These are phyloP conservation scores for Psammodynastes pulverulentus DNA, from an alignment of 2,113 vertebrate species.

Conservation along the genomic window DNA sequence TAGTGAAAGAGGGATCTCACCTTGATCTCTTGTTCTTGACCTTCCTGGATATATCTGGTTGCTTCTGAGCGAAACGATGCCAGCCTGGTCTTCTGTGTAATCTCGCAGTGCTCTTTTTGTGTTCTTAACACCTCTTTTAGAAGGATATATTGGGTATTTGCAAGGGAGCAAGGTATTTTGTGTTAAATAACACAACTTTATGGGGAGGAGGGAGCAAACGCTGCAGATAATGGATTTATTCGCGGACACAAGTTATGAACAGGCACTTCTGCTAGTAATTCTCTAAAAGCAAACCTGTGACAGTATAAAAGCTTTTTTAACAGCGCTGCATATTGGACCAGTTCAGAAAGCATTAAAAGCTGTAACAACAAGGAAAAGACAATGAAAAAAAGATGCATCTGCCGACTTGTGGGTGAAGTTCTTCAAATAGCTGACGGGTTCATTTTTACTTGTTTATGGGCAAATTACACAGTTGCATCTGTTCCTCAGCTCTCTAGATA, in stretches of 20 bases:
- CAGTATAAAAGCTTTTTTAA: conserved; percentile 29
- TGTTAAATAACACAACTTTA: not conserved
- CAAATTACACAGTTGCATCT: conserved; percentile 62
- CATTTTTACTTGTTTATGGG: conserved; percentile 64
- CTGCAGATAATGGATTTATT: conserved; percentile 19
- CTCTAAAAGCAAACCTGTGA: conserved; percentile 49
- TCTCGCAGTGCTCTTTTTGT: not conserved
- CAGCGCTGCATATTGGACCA: conserved; percentile 28
- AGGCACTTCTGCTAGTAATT: conserved; percentile 23
- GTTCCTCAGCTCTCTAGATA: conserved; percentile 51
- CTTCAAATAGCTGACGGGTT: conserved; percentile 47
- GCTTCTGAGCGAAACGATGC: not conserved
- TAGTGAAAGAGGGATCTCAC: not conserved
- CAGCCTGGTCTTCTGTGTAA: not conserved
- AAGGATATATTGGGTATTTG: conserved; percentile 1
- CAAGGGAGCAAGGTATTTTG: conserved; percentile 10
- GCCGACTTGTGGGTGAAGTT: conserved; percentile 33
- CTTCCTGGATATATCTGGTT: not conserved
- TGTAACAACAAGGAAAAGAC: conserved; percentile 35
- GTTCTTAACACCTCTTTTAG: not conserved
- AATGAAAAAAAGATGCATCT: conserved; percentile 22
- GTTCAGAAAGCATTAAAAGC: conserved; percentile 47
- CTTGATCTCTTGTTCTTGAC: not conserved
- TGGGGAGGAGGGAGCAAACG: conserved; percentile 16
- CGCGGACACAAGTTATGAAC: conserved; percentile 18